Evolutionary conservation across 23 tunicate species (phyloP), one percentile per base, ranked within the genome.

Genomic region (Aplidium turbinatum): DNA sequence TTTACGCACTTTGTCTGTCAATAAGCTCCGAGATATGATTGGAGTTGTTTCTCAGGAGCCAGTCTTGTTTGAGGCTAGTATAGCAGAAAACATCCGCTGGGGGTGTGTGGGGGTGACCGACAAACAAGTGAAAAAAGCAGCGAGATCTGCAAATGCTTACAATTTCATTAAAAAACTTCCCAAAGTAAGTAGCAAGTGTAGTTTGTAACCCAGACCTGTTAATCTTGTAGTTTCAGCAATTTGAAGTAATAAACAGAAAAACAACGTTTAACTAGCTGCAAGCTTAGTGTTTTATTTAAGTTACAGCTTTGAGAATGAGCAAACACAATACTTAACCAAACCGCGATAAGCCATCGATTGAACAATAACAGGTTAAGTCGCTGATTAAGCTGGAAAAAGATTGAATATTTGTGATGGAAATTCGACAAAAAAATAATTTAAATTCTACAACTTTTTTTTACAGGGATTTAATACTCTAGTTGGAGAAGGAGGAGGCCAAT

Each of bases 21-120:
- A 73, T n/a, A 85, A 79, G 53, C 68, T 84, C 0, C 81, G 97
- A 35, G 82, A 79, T 20, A 20, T 54, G 19, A 79, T 91, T 23
- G 97, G 92, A 28, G 97, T 91, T 35, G 97, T 91, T 9, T 75
- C 92, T n/a, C 97, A 91, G 56, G 97, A 91, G 42, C 97, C 97
- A 24, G 92, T 91, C 2, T 58, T 91, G 2, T 91, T 91, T 56
- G 81, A 66, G 26, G 84, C 91, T 3, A 84, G 82, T 19, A 91
- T 91, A 20, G 91, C 78, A 33, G 97, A 91, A 45, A 91, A 91
- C 33, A 91, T 91, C 30, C 78, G 82, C 21, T 91, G 97, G 97
- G 97, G 97, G 48, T 71, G 97, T 31, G 80, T 73, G 25, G 91
- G 86, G 9, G 82, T 91, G 27, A 64, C 82, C 4, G 74, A 84